Evolutionary conservation across 2,888 invertebrate genomes (phyloP), one percentile per base, ranked within the genome.

Genomic region (Cheilosia impressa): DNA sequence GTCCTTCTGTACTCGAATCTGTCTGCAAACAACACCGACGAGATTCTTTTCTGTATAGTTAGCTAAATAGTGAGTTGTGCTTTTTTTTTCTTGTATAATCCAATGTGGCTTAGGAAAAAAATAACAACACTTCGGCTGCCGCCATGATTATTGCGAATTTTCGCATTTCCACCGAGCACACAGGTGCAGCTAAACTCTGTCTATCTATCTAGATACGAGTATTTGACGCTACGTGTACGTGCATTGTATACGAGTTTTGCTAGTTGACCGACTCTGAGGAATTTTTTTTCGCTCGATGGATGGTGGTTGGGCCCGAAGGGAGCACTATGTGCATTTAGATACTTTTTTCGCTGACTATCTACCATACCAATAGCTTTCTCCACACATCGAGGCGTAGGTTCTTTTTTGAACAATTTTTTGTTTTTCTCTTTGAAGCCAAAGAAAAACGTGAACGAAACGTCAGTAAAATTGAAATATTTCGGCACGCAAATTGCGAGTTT

Each of bases 231-330:
- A 62, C 55, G 53, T 60, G 68, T 62, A 69, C 77, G 77, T 77
- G 77, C 62, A 69, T 6, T 62, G 69, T 55, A 77, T 77, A 69
- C 62, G 69, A 69, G 77, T 69, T 77, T 77, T 77, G 77, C 77
- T 77, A 77, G 77, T 69, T 77, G 77, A 77, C 77, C 77, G 77
- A 77, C 77, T 77, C 53, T 69, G 55, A 15, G 77, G 77, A 69
- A 77, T 77, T 58, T 66, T 57, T 66, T 41, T 66, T 53, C 13
- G 13, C 22, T 38, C 38, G n/a, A 41, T 41, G n/a, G n/a, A 45
- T 63, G 63, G 9, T 41, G 45, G 4, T 22, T n/a, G 17, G 31
- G 22, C 24, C 24, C 24, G 45, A 15, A 6, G 65, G 41, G 57
- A 57, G 34, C 62, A 66, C 31, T 52, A 65, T 47, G 41, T 75